Evolutionary conservation across 37 sponge, comb jelly and placozoan genomes (phyloP).

Genomic region (Tethya wilhelma): DNA sequence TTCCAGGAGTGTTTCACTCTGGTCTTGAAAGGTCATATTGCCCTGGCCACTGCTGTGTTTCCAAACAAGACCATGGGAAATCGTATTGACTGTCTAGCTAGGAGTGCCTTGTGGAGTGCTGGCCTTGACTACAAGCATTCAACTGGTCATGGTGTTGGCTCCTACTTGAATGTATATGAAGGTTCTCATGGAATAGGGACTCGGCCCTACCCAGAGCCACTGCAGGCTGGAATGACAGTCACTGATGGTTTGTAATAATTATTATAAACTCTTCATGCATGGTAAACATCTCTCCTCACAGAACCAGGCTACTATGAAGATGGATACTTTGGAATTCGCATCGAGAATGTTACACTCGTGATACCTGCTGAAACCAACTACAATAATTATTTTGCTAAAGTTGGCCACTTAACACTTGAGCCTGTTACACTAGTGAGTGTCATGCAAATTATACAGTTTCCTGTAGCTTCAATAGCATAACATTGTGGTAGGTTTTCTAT

Average conservation of each 20-base stretch:
- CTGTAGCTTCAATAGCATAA: too few relatives aligned
- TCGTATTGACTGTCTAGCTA: constrained; percentile 84
- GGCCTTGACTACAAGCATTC: constrained; percentile 98
- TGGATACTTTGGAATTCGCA: constrained; percentile 92
- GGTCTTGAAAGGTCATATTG: constrained; percentile 96
- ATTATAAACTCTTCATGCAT: background rate
- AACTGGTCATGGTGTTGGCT: constrained; percentile 98
- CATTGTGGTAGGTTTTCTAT: too few relatives aligned
- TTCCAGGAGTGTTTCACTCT: constrained; percentile 92
- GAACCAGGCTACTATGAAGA: constrained; percentile 99
- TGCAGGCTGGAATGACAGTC: constrained; percentile 80
- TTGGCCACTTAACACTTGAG: constrained; percentile 83
- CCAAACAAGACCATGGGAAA: constrained; percentile 80
- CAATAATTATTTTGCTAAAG: constrained; percentile 47
- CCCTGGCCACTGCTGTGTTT: constrained; percentile 80
- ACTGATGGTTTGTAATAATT: constrained; percentile 75
- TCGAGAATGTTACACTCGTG: constrained; percentile 87
- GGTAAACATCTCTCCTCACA: background rate
- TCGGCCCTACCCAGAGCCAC: constrained; percentile 45
- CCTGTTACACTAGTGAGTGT: constrained; percentile 84
- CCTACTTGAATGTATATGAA: constrained; percentile 98
- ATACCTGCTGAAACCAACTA: constrained; percentile 64
- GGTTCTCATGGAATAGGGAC: constrained; percentile 69
- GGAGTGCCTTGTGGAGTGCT: constrained; percentile 85
- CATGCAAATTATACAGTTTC: too few relatives aligned